These are phyloP conservation scores for Tetragonisca angustula DNA, from an alignment of 2,888 invertebrate species.

Conservation along the genomic window DNA sequence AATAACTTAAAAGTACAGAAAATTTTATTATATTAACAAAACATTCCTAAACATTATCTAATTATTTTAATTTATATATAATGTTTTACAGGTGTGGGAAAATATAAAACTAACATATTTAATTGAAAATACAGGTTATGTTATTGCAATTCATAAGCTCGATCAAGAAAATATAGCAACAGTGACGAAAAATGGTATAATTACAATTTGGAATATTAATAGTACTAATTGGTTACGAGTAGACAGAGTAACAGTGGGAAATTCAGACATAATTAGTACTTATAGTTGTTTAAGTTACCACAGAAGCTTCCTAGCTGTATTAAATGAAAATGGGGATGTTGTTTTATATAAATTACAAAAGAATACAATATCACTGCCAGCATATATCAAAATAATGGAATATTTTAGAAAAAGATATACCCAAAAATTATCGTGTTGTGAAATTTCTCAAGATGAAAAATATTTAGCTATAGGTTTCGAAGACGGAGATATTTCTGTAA, in stretches of 20 bases:
- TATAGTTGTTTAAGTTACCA: slow-evolving; percentile 73
- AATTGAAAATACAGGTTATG: slow-evolving; percentile 68
- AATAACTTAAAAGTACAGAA: slow-evolving; percentile 67
- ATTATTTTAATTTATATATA: slow-evolving; percentile 19
- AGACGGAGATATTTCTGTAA: slow-evolving; percentile 87
- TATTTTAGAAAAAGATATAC: slow-evolving; percentile 37
- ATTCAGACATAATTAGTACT: slow-evolving; percentile 40
- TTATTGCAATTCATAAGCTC: slow-evolving; percentile 74
- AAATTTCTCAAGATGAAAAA: slow-evolving; percentile 85
- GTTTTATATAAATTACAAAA: slow-evolving; percentile 69
- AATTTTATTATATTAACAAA: slow-evolving; percentile 1
- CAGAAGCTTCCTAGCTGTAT: slow-evolving; percentile 71
- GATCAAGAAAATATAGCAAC: slow-evolving; percentile 69
- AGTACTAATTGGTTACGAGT: slow-evolving; percentile 56
- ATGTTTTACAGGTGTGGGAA: slow-evolving; percentile 66
- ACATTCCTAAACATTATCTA: not conserved
- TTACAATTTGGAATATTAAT: slow-evolving; percentile 73
- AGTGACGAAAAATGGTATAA: slow-evolving; percentile 69
- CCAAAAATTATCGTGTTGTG: slow-evolving; percentile 72
- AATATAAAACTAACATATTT: slow-evolving; percentile 58
- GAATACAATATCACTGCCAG: slow-evolving; percentile 33
- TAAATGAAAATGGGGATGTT: slow-evolving; percentile 67
- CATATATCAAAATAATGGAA: slow-evolving; percentile 40
- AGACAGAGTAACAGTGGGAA: slow-evolving; percentile 25
- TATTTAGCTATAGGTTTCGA: slow-evolving; percentile 88